phyloP scores from a whole-genome alignment of 2,113 vertebrate species.

The Plectropomus leopardus region DNA sequence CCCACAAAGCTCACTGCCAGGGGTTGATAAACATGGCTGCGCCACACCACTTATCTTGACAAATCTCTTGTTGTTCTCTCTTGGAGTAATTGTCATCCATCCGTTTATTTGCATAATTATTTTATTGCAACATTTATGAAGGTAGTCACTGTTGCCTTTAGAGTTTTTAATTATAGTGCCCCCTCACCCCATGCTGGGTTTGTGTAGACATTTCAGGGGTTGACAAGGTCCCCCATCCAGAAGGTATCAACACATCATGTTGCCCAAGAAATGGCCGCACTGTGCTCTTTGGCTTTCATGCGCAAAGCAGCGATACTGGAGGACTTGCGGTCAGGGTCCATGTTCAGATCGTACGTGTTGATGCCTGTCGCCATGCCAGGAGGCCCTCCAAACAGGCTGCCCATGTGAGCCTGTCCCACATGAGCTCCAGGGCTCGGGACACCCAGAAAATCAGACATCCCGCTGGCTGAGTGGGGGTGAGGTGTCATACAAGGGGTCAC shows the following conservation, averaged over 20 bases:
- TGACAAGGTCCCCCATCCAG: slow-evolving; percentile 31
- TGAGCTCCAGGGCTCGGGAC: slow-evolving; percentile 89
- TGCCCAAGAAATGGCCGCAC: slow-evolving; percentile 98
- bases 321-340: slow-evolving; percentile 98
- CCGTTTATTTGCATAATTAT: slow-evolving; percentile 53
- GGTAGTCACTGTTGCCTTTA: slow-evolving; percentile 69
- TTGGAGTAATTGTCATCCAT: slow-evolving; percentile 22
- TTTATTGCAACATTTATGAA: slow-evolving; percentile 66
- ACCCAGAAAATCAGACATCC: slow-evolving; percentile 94
- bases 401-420: slow-evolving; percentile 96
- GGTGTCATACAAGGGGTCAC: slow-evolving; percentile 97
- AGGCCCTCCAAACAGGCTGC: slow-evolving; percentile 91
- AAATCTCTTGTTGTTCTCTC: slow-evolving; percentile 39
- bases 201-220: slow-evolving; percentile 37
- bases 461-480: slow-evolving; percentile 91
- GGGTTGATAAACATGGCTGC: slow-evolving; percentile 24
- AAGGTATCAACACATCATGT: slow-evolving; percentile 87
- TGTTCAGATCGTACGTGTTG: slow-evolving; percentile 95
- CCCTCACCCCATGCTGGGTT: slow-evolving; percentile 40
- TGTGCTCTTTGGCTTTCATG: slow-evolving; percentile 99
- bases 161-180: slow-evolving; percentile 50
- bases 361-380: slow-evolving; percentile 90
- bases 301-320: slow-evolving; percentile 97
- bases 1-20: slow-evolving; percentile 24
- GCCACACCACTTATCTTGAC: slow-evolving; percentile 18